A percentile compares a stretch with the other conserved stretches of the same genome.
phyloP scores from a whole-genome alignment of 2,888 invertebrate species.

The Aricia artaxerxes region DNA sequence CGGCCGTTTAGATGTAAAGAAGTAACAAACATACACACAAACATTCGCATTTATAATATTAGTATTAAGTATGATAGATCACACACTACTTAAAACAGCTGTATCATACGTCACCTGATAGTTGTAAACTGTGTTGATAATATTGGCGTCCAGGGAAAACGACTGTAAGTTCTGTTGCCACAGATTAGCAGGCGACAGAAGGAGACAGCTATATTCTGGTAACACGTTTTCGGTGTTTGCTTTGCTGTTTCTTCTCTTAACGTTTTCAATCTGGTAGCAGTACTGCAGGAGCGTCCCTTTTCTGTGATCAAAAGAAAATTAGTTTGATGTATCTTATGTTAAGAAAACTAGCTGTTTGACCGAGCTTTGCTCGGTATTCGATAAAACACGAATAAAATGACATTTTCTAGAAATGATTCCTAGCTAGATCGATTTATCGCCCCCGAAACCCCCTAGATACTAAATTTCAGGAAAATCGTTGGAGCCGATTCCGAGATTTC shows the following conservation, averaged over 20 bases:
- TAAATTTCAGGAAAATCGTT: no score
- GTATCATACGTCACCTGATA: constrained; percentile 86
- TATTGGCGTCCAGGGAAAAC: constrained; percentile 89
- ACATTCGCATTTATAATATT: no score
- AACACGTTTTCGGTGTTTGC: constrained; percentile 84
- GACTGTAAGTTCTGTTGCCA: constrained; percentile 92
- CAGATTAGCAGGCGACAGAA: constrained; percentile 95
- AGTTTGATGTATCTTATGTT: not conserved
- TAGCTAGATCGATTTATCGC: no score
- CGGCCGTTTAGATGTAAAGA: no score
- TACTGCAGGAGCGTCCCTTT: constrained; percentile 87
- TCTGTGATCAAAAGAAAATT: constrained; percentile 65
- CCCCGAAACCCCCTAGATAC: no score
- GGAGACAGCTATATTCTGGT: constrained; percentile 95
- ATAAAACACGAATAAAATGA: no score
- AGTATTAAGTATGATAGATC: no score
- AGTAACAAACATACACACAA: no score
- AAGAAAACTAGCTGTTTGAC: no score
- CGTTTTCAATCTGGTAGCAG: constrained; percentile 92
- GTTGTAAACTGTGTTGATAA: constrained; percentile 90
- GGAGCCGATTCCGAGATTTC: no score
- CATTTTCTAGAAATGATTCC: no score
- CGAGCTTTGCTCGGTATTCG: no score
- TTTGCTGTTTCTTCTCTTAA: constrained; percentile 81
- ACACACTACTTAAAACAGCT: not conserved